These are phyloP conservation scores for Stichodactyla mertensii DNA, from an alignment of 64 coral and sea anemone genomes.

Conservation along the genomic window DNA sequence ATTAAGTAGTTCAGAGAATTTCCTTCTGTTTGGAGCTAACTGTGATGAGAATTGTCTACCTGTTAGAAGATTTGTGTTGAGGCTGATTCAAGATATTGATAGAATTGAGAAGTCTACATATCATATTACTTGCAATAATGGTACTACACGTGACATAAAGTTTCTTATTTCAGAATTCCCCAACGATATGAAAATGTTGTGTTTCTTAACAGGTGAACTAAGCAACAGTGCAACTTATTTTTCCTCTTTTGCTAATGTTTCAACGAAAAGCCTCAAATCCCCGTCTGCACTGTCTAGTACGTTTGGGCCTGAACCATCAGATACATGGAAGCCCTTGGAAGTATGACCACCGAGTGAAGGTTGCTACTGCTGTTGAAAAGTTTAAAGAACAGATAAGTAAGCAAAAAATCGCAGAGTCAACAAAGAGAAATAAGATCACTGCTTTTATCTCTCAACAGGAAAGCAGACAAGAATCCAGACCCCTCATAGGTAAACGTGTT, in stretches of 20 bases:
- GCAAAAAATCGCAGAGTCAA: neutral
- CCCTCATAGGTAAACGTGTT: constrained; percentile 14
- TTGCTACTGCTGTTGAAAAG: constrained; percentile 17
- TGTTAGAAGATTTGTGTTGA: no score
- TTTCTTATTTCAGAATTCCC: constrained; percentile 29
- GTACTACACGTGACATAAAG: neutral
- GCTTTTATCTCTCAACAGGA: constrained; percentile 27
- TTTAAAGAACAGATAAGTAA: constrained; percentile 21
- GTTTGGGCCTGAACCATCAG: constrained; percentile 14
- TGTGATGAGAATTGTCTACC: no score
- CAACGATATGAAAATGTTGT: constrained; percentile 58
- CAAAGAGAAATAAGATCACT: constrained; percentile 27
- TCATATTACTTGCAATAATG: constrained; percentile 10
- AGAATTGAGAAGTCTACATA: constrained; percentile 32
- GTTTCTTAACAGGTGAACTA: constrained; percentile 35
- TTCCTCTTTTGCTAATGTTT: constrained; percentile 40
- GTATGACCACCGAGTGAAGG: neutral
- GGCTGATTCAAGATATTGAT: neutral
- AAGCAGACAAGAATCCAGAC: constrained; percentile 2
- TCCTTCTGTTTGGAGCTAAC: no score
- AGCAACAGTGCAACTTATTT: constrained; percentile 30
- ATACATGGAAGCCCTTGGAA: constrained; percentile 40
- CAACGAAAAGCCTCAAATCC: constrained; percentile 10
- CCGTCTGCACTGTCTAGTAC: constrained; percentile 1
- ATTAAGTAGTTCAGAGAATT: no score